Evolutionary conservation across 1,140 invertebrate species (phyloP), one percentile per base, ranked within the genome.

Genomic region (Anoplophora glabripennis): DNA sequence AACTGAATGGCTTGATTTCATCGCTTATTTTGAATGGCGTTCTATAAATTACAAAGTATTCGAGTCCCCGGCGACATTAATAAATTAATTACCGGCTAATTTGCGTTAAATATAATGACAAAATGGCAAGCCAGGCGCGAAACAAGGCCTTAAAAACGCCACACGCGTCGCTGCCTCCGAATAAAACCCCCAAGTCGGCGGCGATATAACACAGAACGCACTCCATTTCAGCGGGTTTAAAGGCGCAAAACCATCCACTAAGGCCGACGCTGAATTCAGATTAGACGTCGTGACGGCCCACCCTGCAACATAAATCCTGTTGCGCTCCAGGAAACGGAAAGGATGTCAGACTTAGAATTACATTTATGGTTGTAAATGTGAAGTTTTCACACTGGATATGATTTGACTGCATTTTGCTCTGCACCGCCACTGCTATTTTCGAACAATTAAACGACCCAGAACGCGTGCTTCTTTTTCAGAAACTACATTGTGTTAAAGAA

Each of bases 241-340:
- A 35, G 28, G 47, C 18, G 47, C 47, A 36, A 34, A 40, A 49
- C 55, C 45, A 18, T 28, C 45, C 14, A 18, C 10, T 44, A 10
- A 35, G 44, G 21, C 35, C 47, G 47, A n/a, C 28, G 47, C 47
- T 49, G 47, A 42, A 54, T 54, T 21, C 38, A 42, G 52, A 54
- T 54, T 46, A 46, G 45, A 18, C 55, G 55, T 28, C 55, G 45
- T 49, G 51, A 52, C 58, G 36, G 57, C 42, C 36, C 61, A 46
- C 58, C 61, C 47, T 51, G 57, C 42, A 55, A 57, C 61, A 66
- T 66, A 66, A 66, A 66, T 66, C 53, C 56, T 54, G 55, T 53
- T 49, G 53, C 58, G 48, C 62, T 54, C 42, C 63, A 59, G 62
- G 65, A 67, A 67, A 61, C 65, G 65, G 65, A 67, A 67, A 64